Evolutionary conservation across 2,888 invertebrate genomes (phyloP), one percentile per base, ranked within the genome.

Genomic region (Marronus borbonicus): DNA sequence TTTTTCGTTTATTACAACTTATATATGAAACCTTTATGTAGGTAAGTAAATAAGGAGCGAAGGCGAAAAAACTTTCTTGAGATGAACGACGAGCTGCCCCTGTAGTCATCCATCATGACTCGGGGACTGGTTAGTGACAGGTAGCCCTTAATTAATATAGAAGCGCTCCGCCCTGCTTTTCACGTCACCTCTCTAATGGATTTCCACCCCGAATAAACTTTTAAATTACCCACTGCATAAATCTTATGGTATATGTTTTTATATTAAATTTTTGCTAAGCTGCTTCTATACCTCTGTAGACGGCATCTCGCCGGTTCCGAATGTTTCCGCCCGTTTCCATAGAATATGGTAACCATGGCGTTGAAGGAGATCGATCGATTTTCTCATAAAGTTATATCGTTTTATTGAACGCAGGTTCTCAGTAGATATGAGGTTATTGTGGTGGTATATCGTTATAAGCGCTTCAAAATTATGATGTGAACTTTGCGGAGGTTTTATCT

Each of bases 111-210:
- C 86, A 87, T 87, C 87, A 87, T 85, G 83, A 85, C 86, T 85
- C 85, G 85, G 85, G 85, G 84, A 72, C 55, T 86, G 86, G 85
- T 84, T 85, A 85, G 86, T 88, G 87, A 88, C 87, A 88, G 87
- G 87, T 88, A 86, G 86, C 85, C 87, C 87, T 87, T 88, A 88
- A 88, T 88, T 88, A 88, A 88, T 88, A 88, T 87, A 87, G 87
- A 87, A 86, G 85, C 86, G 86, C 86, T 86, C 86, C 87, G 85
- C 86, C 86, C 85, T 85, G 86, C 86, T 86, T 87, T 87, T 87
- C 86, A 86, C 86, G 87, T 86, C 86, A 86, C 85, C 85, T 85
- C 85, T 85, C 86, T 87, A 87, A 87, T 87, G 87, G 87, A 87
- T 87, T 87, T 85, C 84, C 86, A 85, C 86, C 85, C 86, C 85